Base-by-base conservation (phyloP, 2,113 vertebrate species). In the Apus apus region DNA sequence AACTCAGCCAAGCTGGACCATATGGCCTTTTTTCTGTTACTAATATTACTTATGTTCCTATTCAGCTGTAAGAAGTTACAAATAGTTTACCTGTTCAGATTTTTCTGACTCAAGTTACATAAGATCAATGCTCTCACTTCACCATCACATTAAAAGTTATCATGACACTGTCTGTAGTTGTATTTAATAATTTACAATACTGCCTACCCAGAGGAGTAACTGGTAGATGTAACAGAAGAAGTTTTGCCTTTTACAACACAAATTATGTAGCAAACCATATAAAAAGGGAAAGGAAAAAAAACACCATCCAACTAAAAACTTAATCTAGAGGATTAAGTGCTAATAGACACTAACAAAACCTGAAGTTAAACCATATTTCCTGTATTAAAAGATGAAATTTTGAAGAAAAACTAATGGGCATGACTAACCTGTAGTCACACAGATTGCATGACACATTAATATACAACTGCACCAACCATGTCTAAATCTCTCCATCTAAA, bases 91-190 rank as follows among this genome's bases (percentile, higher is more conserved):
- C 87, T 96, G 96, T 74, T 96, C 92, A 92, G 79, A 74, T 90
- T 95, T 95, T 97, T 92, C 85, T 94, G 93, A 95, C 94, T 97
- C 94, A 94, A 89, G 96, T 97, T 96, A 96, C 96, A 76, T 89
- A 96, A 96, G 81, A 97, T 97, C 95, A 97, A 90, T 95, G 92
- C 91, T 96, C 94, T 95, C 93, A 96, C 80, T 97, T 96, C 84
- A 80, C 91, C 61, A 45, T 95, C 92, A 90, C 94, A 94, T 96
- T 95, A 96, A 96, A 95, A 92, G 86, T 95, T 96, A 96, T 96
- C 94, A 95, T 74, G 86, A 94, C 81, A 92, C 74, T 96, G 93
- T 93, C 92, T 89, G 74, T 94, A 95, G 90, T 78, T 95, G 66
- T 89, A 80, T 92, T 93, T 96, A 94, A 82, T 93, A 96, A 95